Evolutionary conservation across 2,888 invertebrate genomes (phyloP).

Genomic region (Ophion obscuratus): DNA sequence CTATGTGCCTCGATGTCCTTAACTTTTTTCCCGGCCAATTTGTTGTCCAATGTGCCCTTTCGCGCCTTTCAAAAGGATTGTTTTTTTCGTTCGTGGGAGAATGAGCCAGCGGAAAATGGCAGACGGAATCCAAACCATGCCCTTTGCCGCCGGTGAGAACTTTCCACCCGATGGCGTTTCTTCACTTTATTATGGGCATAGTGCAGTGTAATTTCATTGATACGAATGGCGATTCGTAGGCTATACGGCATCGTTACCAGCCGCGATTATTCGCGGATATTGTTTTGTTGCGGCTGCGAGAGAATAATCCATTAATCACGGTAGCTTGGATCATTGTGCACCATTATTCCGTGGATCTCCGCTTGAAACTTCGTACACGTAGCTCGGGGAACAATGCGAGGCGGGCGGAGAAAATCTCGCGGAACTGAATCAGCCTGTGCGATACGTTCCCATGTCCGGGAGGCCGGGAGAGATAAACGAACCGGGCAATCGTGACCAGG

Average conservation of each 20-base stretch:
- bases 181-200: conserved; percentile 68
- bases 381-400: not conserved
- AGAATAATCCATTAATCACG: conserved; percentile 11
- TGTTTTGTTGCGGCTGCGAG: not conserved
- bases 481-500: conserved; percentile 57
- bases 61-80: conserved; percentile 14
- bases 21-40: conserved; percentile 47
- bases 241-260: conserved; percentile 33
- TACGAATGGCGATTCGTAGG: conserved; percentile 23
- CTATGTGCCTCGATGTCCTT: conserved; percentile 33
- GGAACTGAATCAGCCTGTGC: conserved; percentile 33
- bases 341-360: conserved; percentile 16
- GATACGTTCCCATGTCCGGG: conserved; percentile 48
- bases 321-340: not conserved
- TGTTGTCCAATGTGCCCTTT: conserved; percentile 32
- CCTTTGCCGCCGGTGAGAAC: conserved; percentile 59
- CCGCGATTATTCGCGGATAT: not conserved
- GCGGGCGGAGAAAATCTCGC: conserved; percentile 22
- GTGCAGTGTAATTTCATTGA: conserved; percentile 64
- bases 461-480: conserved; percentile 33
- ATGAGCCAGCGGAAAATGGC: conserved; percentile 36
- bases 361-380: not conserved
- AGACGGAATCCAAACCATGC: conserved; percentile 38
- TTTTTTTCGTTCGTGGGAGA: not conserved
- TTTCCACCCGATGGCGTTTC: conserved; percentile 65